Evolutionary conservation across 37 sponge, comb jelly and placozoan species (phyloP).

Genomic region (Beroe forskalii): DNA sequence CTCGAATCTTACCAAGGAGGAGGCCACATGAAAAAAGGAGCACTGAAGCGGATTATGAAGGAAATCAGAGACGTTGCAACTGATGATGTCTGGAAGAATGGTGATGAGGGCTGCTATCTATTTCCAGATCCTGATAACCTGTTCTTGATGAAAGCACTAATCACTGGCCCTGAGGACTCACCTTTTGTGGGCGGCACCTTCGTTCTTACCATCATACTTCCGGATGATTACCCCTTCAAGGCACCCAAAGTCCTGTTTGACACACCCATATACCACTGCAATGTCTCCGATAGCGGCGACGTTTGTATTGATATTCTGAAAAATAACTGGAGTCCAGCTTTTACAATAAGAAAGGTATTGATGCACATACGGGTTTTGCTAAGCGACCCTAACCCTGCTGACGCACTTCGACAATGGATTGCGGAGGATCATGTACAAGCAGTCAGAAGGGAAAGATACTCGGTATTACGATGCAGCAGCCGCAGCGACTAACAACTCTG

Average conservation of each 20-base stretch:
- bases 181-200: neutral
- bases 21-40: neutral
- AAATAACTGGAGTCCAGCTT: neutral
- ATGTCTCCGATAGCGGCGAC: neutral
- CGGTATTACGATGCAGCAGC: neutral
- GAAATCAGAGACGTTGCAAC: neutral
- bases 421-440: neutral
- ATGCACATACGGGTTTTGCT: neutral
- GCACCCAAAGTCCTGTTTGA: neutral
- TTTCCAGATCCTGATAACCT: neutral
- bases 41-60: neutral
- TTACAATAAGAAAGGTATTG: neutral
- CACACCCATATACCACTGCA: neutral
- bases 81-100: neutral
- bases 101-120: neutral
- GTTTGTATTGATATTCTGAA: neutral
- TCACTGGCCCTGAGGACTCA: neutral
- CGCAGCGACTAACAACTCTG: neutral
- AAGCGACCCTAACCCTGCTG: neutral
- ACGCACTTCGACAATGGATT: neutral
- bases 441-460: neutral
- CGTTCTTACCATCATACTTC: neutral
- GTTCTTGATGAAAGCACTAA: neutral
- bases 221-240: neutral
- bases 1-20: neutral